Evolutionary conservation across 2,797 vertebrate species (phyloP), one percentile per base, ranked within the genome.

Genomic region (Protonibea diacanthus): DNA sequence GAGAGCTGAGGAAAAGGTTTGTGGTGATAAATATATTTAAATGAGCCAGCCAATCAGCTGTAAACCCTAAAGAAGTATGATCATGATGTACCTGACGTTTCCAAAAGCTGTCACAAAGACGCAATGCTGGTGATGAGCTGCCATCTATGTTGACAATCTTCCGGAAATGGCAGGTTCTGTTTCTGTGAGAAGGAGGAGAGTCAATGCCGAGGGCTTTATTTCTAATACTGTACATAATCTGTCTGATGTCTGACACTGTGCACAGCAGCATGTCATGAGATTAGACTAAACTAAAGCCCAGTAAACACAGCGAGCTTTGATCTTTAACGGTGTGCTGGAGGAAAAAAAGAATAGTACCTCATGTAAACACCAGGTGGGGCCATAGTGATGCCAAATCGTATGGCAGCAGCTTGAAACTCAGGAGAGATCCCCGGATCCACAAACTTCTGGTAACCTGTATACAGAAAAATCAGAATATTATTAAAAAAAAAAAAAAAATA

Each of bases 81-180:
- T 42, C 0, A 42, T 72, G 6, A 71, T 49, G 14, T 91, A 99
- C 98, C 95, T 97, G 76, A 84, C 97, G 96, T 85, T 86, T 97
- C 98, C 98, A 99, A 93, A 97, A 99, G 91, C 92, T 98, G 94
- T 99, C 98, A 91, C 98, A 99, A 60, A 99, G 91, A 42, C 98
- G 94, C 74, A 96, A 15, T 0, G 96, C 97, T 68, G 94, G 92
- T 13, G 95, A 96, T 0, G 21, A 78, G 63, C 84, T 90, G 6
- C 85, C 91, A 44, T 91, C 65, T 0, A 38, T 12, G 57, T 91
- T 92, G 4, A 76, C 56, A 48, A 94, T 70, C 0, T 87, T 5
- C 68, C 89, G 94, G 83, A 96, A 98, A 25, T 79, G 80, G 82
- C 98, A 99, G 3, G 18, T 89, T 82, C 84, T 82, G 84, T 96